A percentile compares a stretch with the other conserved stretches of the same genome.
phyloP scores from a whole-genome alignment of 2,888 invertebrate species.

The Drosophila greeni region DNA sequence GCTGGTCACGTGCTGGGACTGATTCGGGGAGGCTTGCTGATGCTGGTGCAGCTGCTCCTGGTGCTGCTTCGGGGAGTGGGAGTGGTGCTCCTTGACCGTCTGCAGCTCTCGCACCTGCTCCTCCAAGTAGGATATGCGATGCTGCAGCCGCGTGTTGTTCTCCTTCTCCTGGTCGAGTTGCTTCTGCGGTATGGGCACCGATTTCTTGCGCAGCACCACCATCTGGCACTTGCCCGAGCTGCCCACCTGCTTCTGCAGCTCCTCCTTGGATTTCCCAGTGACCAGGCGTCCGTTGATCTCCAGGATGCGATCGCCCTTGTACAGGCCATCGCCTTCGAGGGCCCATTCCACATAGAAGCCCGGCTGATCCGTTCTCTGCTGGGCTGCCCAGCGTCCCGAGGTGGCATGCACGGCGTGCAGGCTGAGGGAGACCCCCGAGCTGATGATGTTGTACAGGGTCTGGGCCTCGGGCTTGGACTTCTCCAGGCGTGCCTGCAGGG shows the following conservation, averaged over 20 bases:
- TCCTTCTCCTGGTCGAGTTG: slow-evolving; percentile 80
- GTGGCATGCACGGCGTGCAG: slow-evolving; percentile 85
- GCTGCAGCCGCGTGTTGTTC: slow-evolving; percentile 90
- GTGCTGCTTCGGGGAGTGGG: slow-evolving; percentile 31
- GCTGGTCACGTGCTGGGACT: slow-evolving; percentile 82
- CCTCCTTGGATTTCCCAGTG: slow-evolving; percentile 84
- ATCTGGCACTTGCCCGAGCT: slow-evolving; percentile 78
- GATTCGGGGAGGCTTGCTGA: slow-evolving; percentile 33
- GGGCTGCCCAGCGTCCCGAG: slow-evolving; percentile 86
- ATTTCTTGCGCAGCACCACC: slow-evolving; percentile 76
- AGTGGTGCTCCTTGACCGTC: slow-evolving; percentile 71
- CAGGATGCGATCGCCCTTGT: slow-evolving; percentile 86
- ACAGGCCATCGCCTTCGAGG: slow-evolving; percentile 86
- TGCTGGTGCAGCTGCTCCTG: slow-evolving; percentile 26
- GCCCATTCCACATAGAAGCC: slow-evolving; percentile 90
- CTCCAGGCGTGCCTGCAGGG: slow-evolving; percentile 88
- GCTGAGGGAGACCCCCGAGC: slow-evolving; percentile 79
- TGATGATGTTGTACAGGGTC: slow-evolving; percentile 80
- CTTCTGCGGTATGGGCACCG: slow-evolving; percentile 76
- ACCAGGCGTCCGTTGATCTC: slow-evolving; percentile 90
- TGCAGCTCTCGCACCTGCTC: slow-evolving; percentile 88
- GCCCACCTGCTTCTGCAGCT: slow-evolving; percentile 84
- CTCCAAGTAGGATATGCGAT: slow-evolving; percentile 92
- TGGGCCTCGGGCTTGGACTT: slow-evolving; percentile 82
- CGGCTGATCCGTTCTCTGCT: slow-evolving; percentile 83